These are phyloP conservation scores for Drosophila seguyi DNA, from an alignment of 1,140 invertebrate genomes.

Conservation along the genomic window DNA sequence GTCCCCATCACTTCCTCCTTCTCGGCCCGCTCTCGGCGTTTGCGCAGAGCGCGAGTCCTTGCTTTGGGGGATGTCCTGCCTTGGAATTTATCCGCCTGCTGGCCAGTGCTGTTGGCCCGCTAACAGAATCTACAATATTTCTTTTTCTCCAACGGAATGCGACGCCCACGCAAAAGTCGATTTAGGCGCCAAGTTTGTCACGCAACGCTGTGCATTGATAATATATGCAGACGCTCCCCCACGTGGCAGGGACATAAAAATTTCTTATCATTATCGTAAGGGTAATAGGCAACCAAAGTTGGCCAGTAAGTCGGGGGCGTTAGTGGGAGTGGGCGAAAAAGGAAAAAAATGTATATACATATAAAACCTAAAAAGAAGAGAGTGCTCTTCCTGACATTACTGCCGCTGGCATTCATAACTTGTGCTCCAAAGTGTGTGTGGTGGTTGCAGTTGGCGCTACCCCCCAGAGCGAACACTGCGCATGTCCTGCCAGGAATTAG, in stretches of 20 bases:
- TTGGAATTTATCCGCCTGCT: slow-evolving; percentile 17
- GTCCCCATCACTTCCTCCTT: slow-evolving; percentile 7
- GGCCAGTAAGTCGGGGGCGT: slow-evolving; percentile 73
- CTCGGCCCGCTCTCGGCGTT: slow-evolving; percentile 40
- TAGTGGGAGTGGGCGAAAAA: slow-evolving; percentile 12
- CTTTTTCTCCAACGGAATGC: slow-evolving; percentile 75
- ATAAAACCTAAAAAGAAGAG: neutral
- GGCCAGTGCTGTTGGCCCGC: slow-evolving; percentile 58
- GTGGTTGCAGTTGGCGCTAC: neutral
- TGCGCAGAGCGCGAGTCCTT: slow-evolving; percentile 56
- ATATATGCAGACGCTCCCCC: slow-evolving; percentile 60
- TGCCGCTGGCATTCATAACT: slow-evolving; percentile 40
- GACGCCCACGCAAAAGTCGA: slow-evolving; percentile 71
- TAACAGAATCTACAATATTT: slow-evolving; percentile 83
- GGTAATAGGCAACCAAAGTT: slow-evolving; percentile 83
- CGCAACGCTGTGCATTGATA: slow-evolving; percentile 53
- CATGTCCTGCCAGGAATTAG: slow-evolving; percentile 55
- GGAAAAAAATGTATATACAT: neutral
- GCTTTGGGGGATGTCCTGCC: neutral
- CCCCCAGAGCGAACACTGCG: slow-evolving; percentile 34
- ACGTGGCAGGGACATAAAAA: slow-evolving; percentile 64
- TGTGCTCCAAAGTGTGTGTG: neutral
- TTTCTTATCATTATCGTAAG: slow-evolving; percentile 84
- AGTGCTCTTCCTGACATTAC: slow-evolving; percentile 31
- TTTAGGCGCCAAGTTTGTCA: slow-evolving; percentile 61